phyloP scores from a whole-genome alignment of 2,113 vertebrate genomes.

The Bombycilla garrulus region DNA sequence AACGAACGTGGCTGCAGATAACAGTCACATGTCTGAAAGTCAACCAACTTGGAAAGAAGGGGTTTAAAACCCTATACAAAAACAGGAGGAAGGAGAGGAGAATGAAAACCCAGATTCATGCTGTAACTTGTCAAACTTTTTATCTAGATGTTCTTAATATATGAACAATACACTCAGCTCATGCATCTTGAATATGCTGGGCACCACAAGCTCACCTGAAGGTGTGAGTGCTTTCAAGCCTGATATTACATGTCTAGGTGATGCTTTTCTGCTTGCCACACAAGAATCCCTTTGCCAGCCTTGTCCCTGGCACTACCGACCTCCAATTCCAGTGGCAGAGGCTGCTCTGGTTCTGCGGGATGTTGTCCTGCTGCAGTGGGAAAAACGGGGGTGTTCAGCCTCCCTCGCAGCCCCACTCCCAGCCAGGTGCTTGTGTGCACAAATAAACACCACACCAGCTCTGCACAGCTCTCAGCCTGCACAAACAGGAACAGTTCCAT shows the following conservation, averaged over 20 bases:
- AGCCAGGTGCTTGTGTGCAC: not conserved
- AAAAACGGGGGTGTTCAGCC: rapidly evolving
- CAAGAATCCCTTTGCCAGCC: not conserved
- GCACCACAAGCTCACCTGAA: not conserved
- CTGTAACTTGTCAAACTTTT: not conserved
- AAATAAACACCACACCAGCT: too few relatives aligned
- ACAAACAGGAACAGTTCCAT: rapidly evolving
- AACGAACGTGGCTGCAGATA: not conserved
- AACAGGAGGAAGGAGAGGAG: not conserved
- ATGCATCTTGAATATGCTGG: not conserved
- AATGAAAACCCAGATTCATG: not conserved
- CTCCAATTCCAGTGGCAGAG: not conserved
- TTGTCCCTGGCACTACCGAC: not conserved
- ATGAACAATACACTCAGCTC: not conserved
- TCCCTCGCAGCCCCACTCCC: not conserved
- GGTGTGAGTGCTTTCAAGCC: not conserved
- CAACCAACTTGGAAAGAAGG: not conserved
- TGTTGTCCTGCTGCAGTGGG: not conserved
- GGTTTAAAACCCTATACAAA: not conserved
- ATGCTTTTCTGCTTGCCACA: not conserved
- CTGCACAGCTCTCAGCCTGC: not conserved
- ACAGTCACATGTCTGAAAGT: not conserved
- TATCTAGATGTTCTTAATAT: not conserved
- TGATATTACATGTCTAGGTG: not conserved
- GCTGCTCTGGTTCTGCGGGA: not conserved